Percentiles rank a stretch among this genome's conserved stretches.
Evolutionary conservation across 2,113 vertebrate species (phyloP).

Genomic region (Rostratula benghalensis): DNA sequence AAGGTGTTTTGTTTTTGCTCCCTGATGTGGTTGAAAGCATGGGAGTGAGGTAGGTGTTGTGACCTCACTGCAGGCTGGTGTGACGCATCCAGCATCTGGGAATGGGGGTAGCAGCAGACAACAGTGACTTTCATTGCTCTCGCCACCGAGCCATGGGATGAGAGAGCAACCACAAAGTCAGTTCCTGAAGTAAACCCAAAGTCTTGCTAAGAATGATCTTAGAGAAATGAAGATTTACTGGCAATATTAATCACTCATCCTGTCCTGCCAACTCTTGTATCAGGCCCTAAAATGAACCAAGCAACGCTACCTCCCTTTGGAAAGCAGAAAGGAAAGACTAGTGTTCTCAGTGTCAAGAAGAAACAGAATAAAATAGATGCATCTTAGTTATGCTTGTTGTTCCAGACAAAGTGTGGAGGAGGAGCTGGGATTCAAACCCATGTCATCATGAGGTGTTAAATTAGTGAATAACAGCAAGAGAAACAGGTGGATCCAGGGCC

Average conservation of each 20-base stretch:
- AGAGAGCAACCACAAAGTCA: not conserved
- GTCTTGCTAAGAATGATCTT: not conserved
- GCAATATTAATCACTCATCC: not conserved
- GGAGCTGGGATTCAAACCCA: not conserved
- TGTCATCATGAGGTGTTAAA: not conserved
- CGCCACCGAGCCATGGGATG: not conserved
- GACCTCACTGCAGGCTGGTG: not conserved
- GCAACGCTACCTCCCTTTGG: not conserved
- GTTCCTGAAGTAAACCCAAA: not conserved
- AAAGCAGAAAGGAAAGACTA: not conserved
- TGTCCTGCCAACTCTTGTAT: not conserved
- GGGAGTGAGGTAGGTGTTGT: not conserved
- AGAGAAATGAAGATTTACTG: slow-evolving; percentile 1
- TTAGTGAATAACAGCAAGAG: not conserved
- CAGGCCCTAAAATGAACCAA: slow-evolving; percentile 12
- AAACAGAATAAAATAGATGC: not conserved
- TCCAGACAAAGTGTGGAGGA: not conserved
- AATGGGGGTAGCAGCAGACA: not conserved
- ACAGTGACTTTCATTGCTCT: not conserved
- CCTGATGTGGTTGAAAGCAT: not conserved
- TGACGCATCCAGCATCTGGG: not conserved
- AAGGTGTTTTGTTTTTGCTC: not conserved
- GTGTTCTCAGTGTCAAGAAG: not conserved
- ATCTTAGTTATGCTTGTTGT: not conserved
- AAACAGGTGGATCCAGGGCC: not conserved